phyloP scores from a whole-genome alignment of 2,797 vertebrate genomes.

The Vespertilio murinus region DNA sequence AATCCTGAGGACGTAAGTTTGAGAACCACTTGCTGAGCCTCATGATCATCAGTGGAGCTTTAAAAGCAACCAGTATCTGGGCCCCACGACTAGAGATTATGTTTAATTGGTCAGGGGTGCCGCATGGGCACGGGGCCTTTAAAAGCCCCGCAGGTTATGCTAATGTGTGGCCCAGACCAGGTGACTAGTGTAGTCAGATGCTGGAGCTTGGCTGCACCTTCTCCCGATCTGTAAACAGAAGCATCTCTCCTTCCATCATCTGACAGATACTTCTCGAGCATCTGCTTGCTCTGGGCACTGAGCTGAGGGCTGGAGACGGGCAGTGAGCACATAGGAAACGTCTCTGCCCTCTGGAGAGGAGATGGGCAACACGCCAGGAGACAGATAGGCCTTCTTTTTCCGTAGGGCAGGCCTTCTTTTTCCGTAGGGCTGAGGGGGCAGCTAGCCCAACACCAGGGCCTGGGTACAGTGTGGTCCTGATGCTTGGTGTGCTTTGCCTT shows the following conservation, averaged over 20 bases:
- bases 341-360: neutral
- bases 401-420: neutral
- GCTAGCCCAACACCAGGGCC: neutral
- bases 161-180: neutral
- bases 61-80: neutral
- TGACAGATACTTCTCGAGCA: fast-evolving
- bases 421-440: no score
- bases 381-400: neutral
- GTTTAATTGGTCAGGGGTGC: neutral
- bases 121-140: fast-evolving
- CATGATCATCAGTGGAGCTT: neutral
- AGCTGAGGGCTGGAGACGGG: neutral
- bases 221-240: neutral
- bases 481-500: constrained; percentile 54
- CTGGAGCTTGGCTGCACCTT: neutral
- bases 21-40: neutral
- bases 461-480: neutral
- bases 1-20: neutral
- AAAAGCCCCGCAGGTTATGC: neutral
- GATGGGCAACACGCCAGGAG: neutral
- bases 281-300: neutral
- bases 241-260: neutral
- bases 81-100: neutral
- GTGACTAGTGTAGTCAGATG: neutral
- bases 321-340: neutral